A percentile compares a stretch with the other conserved stretches of the same genome.
phyloP scores from a whole-genome alignment of 2,888 invertebrate genomes.

The Netelia fuscicornis region DNA sequence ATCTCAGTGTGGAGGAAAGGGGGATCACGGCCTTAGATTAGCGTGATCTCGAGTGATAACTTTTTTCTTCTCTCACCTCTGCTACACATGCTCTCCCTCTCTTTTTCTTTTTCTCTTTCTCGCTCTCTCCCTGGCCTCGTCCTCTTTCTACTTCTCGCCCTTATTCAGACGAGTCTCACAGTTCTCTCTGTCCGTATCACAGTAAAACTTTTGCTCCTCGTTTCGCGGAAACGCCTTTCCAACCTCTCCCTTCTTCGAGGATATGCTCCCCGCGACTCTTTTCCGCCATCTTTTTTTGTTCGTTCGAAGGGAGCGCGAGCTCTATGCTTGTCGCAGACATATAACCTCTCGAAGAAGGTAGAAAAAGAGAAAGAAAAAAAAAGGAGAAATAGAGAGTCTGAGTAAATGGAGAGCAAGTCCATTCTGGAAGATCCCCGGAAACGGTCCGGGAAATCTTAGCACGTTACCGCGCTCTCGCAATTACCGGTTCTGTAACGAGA shows the following conservation, averaged over 20 bases:
- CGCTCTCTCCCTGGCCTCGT: conserved; percentile 35
- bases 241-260: conserved; percentile 41
- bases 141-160: conserved; percentile 27
- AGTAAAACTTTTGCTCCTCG: conserved; percentile 59
- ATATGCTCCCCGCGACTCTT: conserved; percentile 68
- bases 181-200: conserved; percentile 41
- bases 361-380: conserved; percentile 20
- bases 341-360: conserved; percentile 26
- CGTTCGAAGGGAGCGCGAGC: conserved; percentile 44
- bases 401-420: conserved; percentile 44
- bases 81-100: conserved; percentile 52
- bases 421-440: conserved; percentile 54
- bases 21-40: conserved; percentile 81
- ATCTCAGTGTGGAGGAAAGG: conserved; percentile 58
- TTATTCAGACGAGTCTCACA: conserved; percentile 46
- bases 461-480: conserved; percentile 79
- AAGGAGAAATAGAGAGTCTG: conserved; percentile 20
- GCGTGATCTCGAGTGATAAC: conserved; percentile 84
- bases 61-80: conserved; percentile 74
- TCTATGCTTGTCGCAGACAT: conserved; percentile 53
- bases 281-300: conserved; percentile 45
- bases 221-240: conserved; percentile 46
- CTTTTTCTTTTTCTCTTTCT: conserved; percentile 57
- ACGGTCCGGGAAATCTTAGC: conserved; percentile 74
- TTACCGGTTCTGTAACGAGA: conserved; percentile 81